Evolutionary conservation across 2,113 vertebrate genomes (phyloP).

Genomic region (Lipophrys pholis): DNA sequence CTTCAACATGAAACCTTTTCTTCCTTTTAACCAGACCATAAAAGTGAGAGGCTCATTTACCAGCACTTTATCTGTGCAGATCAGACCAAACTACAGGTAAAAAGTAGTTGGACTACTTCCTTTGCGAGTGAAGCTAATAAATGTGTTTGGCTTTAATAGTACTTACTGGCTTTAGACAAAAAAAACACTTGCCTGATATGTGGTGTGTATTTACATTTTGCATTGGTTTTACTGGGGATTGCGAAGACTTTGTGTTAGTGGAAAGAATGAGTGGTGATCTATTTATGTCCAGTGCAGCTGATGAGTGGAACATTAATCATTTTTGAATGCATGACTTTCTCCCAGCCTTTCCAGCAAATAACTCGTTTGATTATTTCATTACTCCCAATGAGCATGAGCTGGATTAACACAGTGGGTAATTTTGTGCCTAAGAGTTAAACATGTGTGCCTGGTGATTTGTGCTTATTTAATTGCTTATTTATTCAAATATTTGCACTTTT

Average conservation of each 20-base stretch:
- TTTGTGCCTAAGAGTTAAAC: background rate
- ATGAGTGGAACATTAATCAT: constrained; percentile 59
- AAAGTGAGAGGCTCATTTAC: background rate
- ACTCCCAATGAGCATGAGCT: constrained; percentile 2
- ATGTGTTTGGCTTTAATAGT: constrained; percentile 29
- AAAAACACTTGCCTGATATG: constrained; percentile 53
- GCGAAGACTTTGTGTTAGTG: constrained; percentile 58
- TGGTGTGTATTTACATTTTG: constrained; percentile 66
- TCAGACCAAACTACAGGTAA: background rate
- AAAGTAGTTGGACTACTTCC: constrained; percentile 1
- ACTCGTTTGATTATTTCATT: constrained; percentile 60
- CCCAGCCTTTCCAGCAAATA: constrained; percentile 30
- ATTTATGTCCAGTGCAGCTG: constrained; percentile 54
- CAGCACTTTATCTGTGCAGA: background rate
- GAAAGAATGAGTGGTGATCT: constrained; percentile 72
- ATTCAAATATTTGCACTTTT: background rate
- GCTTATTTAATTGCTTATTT: constrained; percentile 30
- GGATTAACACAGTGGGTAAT: constrained; percentile 4
- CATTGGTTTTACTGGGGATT: constrained; percentile 52
- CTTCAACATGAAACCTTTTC: background rate
- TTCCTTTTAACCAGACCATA: background rate
- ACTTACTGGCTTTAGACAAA: constrained; percentile 23
- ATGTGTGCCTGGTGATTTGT: constrained; percentile 17
- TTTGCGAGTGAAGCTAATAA: constrained; percentile 50
- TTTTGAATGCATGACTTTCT: constrained; percentile 42